Conservation (phyloP, 2,888 invertebrate species). For the Chesias legatella region DNA sequence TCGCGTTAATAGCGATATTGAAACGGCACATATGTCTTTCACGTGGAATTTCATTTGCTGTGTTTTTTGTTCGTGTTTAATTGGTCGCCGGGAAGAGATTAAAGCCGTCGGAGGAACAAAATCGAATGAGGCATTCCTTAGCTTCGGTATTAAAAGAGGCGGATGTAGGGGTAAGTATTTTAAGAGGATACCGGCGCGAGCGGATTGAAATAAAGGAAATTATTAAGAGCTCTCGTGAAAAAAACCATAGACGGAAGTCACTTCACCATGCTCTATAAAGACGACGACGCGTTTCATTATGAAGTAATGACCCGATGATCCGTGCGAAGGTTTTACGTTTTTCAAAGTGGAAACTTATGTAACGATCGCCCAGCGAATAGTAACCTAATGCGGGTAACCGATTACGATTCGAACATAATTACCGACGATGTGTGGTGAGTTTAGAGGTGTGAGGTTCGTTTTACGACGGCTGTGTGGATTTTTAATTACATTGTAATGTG, state of each 20-base stretch:
- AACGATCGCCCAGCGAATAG: constrained; percentile 52
- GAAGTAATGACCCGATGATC: constrained; percentile 59
- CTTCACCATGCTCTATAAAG: constrained; percentile 52
- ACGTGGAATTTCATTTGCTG: constrained; percentile 65
- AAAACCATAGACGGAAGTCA: constrained; percentile 73
- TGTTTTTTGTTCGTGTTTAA: constrained; percentile 65
- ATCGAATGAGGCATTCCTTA: constrained; percentile 67
- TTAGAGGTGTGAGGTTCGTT: constrained; percentile 43
- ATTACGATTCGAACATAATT: constrained; percentile 64
- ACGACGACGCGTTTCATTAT: constrained; percentile 35
- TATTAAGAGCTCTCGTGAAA: constrained; percentile 72
- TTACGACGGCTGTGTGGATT: constrained; percentile 45
- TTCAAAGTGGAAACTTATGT: constrained; percentile 59
- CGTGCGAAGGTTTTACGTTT: constrained; percentile 60
- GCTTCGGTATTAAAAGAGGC: constrained; percentile 78
- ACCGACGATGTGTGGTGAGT: constrained; percentile 29
- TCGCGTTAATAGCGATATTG: constrained; percentile 54
- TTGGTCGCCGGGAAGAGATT: constrained; percentile 68
- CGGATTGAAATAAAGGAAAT: constrained; percentile 78
- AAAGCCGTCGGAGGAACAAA: constrained; percentile 63
- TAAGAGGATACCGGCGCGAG: constrained; percentile 74
- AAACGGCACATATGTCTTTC: constrained; percentile 53
- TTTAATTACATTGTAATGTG: constrained; percentile 70
- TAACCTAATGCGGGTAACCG: constrained; percentile 59
- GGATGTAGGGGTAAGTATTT: constrained; percentile 79